phyloP scores from a whole-genome alignment of 2,888 invertebrate species.

The Hirtodrosophila duncani region DNA sequence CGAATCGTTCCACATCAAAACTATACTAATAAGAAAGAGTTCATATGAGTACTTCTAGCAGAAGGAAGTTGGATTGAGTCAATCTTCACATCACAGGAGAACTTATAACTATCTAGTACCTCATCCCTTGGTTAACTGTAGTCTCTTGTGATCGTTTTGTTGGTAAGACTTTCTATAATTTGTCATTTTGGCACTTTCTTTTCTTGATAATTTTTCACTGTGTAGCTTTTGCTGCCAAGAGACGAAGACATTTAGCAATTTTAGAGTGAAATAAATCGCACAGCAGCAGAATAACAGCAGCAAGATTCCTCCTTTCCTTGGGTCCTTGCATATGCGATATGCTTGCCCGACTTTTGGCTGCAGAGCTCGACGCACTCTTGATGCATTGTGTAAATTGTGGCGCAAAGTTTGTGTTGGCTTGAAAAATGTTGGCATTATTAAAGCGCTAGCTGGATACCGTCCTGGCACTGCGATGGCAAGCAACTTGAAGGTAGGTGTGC shows the following conservation, averaged over 20 bases:
- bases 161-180: no score
- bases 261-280: constrained; percentile 57
- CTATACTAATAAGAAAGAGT: no score
- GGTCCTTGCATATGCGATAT: constrained; percentile 26
- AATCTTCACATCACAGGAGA: no score
- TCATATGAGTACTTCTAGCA: no score
- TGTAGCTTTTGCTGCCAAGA: constrained; percentile 34
- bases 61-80: no score
- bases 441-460: constrained; percentile 11
- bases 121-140: no score
- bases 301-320: neutral
- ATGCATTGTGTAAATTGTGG: constrained; percentile 53
- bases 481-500: constrained; percentile 13
- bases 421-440: constrained; percentile 52
- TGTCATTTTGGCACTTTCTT: no score
- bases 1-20: no score
- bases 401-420: constrained; percentile 22
- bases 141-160: no score
- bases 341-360: constrained; percentile 24
- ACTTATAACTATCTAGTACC: no score
- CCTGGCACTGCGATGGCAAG: constrained; percentile 23
- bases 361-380: constrained; percentile 15
- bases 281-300: constrained; percentile 2
- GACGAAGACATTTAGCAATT: constrained; percentile 54
- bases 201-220: no score